Conservation (phyloP, 2,888 invertebrate genomes). For the Magallana nippona region DNA sequence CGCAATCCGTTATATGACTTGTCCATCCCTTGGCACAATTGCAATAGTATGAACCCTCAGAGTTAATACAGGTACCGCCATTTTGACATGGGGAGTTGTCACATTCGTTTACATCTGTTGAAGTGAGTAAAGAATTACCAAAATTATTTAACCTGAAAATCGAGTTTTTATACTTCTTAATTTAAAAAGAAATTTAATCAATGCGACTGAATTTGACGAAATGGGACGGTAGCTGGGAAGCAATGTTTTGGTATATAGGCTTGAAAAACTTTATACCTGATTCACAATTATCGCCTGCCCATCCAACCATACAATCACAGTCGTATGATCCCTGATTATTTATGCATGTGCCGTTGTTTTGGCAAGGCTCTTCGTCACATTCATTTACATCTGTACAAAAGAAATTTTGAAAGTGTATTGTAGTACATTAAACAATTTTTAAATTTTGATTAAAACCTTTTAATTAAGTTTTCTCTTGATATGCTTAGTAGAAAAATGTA, state of each 20-base stretch:
- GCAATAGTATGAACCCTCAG: constrained; percentile 32
- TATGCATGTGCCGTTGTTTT: constrained; percentile 20
- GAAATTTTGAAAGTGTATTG: not conserved
- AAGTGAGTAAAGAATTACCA: no score
- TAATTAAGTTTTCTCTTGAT: no score
- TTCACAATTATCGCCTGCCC: constrained; percentile 19
- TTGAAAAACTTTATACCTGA: not conserved
- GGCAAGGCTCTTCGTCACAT: constrained; percentile 25
- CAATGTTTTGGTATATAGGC: no score
- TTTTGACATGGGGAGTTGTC: constrained; percentile 37
- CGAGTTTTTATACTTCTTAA: no score
- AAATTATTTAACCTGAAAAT: no score
- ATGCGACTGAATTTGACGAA: no score
- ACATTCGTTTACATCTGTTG: constrained; percentile 43
- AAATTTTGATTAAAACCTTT: no score
- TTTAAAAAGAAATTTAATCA: no score
- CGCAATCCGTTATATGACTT: constrained; percentile 1
- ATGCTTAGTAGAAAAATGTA: no score
- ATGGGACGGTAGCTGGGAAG: no score
- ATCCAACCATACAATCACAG: constrained; percentile 35
- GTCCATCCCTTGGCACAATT: constrained; percentile 37
- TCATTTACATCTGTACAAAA: constrained; percentile 25
- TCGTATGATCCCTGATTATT: constrained; percentile 13
- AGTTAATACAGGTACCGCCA: constrained; percentile 36
- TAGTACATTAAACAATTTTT: no score